These are phyloP conservation scores for Pao palembangensis DNA, from an alignment of 2,113 vertebrate species.

Conservation along the genomic window DNA sequence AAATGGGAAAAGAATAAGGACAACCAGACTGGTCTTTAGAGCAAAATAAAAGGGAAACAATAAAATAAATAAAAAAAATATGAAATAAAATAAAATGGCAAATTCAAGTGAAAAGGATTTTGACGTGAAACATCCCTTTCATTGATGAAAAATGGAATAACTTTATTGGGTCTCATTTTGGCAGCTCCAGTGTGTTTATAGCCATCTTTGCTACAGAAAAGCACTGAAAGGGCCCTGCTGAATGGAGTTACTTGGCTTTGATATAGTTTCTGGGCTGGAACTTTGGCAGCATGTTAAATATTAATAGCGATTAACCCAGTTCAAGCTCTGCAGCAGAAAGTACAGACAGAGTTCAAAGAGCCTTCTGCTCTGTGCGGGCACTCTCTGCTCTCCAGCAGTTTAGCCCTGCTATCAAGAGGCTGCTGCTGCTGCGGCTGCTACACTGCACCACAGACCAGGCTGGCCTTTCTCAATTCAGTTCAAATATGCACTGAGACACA, in stretches of 20 bases:
- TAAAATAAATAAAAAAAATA: slow-evolving; percentile 4
- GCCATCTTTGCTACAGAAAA: slow-evolving; percentile 53
- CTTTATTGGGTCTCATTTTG: slow-evolving; percentile 51
- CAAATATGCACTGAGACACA: slow-evolving; percentile 44
- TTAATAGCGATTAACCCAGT: slow-evolving; percentile 82
- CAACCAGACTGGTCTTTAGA: not conserved
- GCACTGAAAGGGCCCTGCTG: slow-evolving; percentile 63
- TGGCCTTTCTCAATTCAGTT: slow-evolving; percentile 62
- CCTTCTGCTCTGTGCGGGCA: slow-evolving; percentile 70
- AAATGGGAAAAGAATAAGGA: not conserved
- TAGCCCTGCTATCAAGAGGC: slow-evolving; percentile 71
- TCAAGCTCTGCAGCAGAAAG: slow-evolving; percentile 75
- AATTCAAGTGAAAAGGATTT: slow-evolving; percentile 13
- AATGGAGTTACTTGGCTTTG: slow-evolving; percentile 74
- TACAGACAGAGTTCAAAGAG: slow-evolving; percentile 80
- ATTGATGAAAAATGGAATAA: slow-evolving; percentile 47
- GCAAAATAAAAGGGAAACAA: not conserved
- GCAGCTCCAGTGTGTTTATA: slow-evolving; percentile 61
- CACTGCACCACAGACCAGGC: slow-evolving; percentile 62
- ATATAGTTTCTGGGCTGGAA: slow-evolving; percentile 79
- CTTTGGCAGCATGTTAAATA: slow-evolving; percentile 78
- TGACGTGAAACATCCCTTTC: slow-evolving; percentile 31
- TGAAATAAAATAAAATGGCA: slow-evolving; percentile 6
- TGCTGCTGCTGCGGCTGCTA: slow-evolving; percentile 58
- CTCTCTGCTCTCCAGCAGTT: slow-evolving; percentile 72